Evolutionary conservation across 2,888 invertebrate genomes (phyloP), one percentile per base, ranked within the genome.

Genomic region (Philereme transversata): DNA sequence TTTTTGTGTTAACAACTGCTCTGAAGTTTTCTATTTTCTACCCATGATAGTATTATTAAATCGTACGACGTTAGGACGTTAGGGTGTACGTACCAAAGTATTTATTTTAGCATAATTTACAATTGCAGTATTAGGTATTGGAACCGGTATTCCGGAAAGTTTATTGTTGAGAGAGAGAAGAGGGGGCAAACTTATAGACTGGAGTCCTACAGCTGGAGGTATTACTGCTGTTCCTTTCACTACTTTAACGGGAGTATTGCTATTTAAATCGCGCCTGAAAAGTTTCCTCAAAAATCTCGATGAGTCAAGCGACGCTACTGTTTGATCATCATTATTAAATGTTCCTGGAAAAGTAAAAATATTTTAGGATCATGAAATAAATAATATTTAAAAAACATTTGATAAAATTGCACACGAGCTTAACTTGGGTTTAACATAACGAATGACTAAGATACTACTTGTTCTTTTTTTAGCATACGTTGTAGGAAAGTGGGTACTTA

Each of bases 101-200:
- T 84, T 88, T 4, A 90, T 75, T 76, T 87, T 88, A 46, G 86
- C 82, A 54, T 90, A 90, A 68, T 84, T 85, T 0, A 90, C 81
- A 5, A 90, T 74, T 0, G 89, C 87, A n/a, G 87, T 84, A 57
- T 90, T 90, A 0, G 90, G 89, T 67, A 90, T 87, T 0, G 90
- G 90, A 0, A 90, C 85, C 0, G 90, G 90, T 59, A 90, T 84
- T 5, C 79, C 70, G 0, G 87, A 82, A 10, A 88, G 64, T 59
- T 87, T 90, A 48, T 81, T 85, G 65, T 89, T 88, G 0, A 90
- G 70, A 3, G 82, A 71, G 1, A 90, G 67, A 0, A 90, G 76
- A 0, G 87, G 79, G 4, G 88, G 89, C 34, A 90, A 66, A 4
- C 78, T 79, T 41, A 90, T 77, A 8, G 89, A 87, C 45, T 84